Percentiles rank a stretch among this genome's conserved stretches.
phyloP scores from a whole-genome alignment of 1,140 invertebrate genomes.

The Phenacoccus solenopsis region DNA sequence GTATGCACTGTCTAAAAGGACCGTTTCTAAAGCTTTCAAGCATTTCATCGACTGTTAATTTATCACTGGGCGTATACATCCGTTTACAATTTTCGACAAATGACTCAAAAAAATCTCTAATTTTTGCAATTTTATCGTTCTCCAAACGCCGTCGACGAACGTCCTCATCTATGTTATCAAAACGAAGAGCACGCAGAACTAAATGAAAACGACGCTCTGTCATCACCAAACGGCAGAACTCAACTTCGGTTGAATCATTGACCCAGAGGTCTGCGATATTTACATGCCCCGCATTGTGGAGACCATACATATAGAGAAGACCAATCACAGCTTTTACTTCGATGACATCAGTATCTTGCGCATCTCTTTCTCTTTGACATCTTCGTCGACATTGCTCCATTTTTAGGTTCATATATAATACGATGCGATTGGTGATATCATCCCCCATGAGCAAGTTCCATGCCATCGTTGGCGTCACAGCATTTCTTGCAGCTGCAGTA shows the following conservation, averaged over 20 bases:
- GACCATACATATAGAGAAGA: conserved; percentile 26
- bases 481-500: too few relatives aligned
- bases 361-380: conserved; percentile 19
- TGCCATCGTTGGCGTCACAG: too few relatives aligned
- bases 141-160: background rate
- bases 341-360: conserved; percentile 13
- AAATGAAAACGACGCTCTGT: background rate
- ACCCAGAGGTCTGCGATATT: background rate
- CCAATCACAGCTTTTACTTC: conserved; percentile 24
- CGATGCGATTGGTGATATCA: too few relatives aligned
- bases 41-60: background rate
- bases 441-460: too few relatives aligned
- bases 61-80: too few relatives aligned
- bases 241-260: background rate
- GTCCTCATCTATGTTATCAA: too few relatives aligned
- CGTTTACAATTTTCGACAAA: too few relatives aligned
- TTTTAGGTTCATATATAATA: conserved; percentile 20
- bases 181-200: too few relatives aligned
- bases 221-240: background rate
- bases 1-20: conserved; percentile 33
- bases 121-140: background rate
- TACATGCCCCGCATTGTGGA: conserved; percentile 22
- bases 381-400: conserved; percentile 3
- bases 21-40: background rate
- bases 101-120: background rate